Percentiles rank a stretch among this genome's conserved stretches.
Evolutionary conservation across 2,888 invertebrate genomes (phyloP).

Genomic region (Drosophila algonquin): DNA sequence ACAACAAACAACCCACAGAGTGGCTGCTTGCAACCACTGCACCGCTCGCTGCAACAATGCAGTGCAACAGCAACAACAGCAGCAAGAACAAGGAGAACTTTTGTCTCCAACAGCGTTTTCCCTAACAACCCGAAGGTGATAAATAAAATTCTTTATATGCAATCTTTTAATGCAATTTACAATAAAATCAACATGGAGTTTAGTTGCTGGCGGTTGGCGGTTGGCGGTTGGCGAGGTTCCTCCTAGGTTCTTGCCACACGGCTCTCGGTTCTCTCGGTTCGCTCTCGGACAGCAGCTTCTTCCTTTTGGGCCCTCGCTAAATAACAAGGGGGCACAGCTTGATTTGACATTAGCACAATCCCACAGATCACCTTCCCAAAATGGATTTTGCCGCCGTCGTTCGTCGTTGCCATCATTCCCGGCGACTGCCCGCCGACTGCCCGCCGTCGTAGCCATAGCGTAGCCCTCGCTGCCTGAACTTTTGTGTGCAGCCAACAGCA

Average conservation of each 20-base stretch:
- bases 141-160: constrained; percentile 82
- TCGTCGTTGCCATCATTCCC: constrained; percentile 27
- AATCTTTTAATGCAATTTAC: constrained; percentile 82
- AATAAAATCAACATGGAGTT: constrained; percentile 81
- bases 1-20: constrained; percentile 30
- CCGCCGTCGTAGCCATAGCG: constrained; percentile 15
- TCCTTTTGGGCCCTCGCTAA: constrained; percentile 57
- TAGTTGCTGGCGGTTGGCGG: constrained; percentile 63
- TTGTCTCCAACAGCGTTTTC: constrained; percentile 82
- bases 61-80: constrained; percentile 14
- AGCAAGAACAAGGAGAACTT: constrained; percentile 45
- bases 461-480: constrained; percentile 52
- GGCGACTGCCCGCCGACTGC: constrained; percentile 27
- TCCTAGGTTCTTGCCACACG: not conserved
- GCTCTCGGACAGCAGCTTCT: constrained; percentile 40
- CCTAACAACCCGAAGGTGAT: constrained; percentile 81
- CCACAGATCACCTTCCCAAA: constrained; percentile 81
- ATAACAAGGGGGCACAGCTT: constrained; percentile 82
- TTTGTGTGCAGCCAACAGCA: constrained; percentile 26
- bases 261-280: constrained; percentile 1
- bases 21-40: constrained; percentile 4
- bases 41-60: constrained; percentile 38
- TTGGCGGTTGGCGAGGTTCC: constrained; percentile 8
- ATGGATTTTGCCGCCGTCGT: constrained; percentile 75
- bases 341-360: constrained; percentile 83